Evolutionary conservation across 2,797 vertebrate genomes (phyloP).

Genomic region (Gobio occitaniae): DNA sequence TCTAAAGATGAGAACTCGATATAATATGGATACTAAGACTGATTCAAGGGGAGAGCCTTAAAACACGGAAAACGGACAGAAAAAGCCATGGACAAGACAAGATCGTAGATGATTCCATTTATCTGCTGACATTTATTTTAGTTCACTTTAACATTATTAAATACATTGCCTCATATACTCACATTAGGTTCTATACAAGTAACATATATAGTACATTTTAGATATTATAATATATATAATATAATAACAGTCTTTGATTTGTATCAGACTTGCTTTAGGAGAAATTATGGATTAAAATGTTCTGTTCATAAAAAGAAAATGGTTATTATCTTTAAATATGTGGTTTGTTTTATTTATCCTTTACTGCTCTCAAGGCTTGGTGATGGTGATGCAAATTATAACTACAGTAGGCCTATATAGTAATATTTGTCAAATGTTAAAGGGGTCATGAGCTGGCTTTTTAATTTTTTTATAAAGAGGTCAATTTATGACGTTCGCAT

Average conservation of each 20-base stretch:
- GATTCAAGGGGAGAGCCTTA: not conserved
- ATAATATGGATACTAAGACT: conserved; percentile 8
- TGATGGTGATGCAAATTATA: not conserved
- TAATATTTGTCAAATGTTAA: not conserved
- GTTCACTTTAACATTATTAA: not conserved
- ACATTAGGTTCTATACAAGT: not conserved
- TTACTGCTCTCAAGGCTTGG: not conserved
- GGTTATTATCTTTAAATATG: not conserved
- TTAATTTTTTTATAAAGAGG: too few relatives aligned
- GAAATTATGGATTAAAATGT: not conserved
- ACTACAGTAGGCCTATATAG: not conserved
- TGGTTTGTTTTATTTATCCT: not conserved
- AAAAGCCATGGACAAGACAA: not conserved
- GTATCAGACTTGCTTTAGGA: not conserved
- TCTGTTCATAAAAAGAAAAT: not conserved
- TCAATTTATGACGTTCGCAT: too few relatives aligned
- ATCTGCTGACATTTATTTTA: not conserved
- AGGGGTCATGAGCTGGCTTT: too few relatives aligned
- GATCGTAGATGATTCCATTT: not conserved
- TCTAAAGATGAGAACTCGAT: not conserved
- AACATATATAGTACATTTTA: not conserved
- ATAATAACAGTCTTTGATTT: not conserved
- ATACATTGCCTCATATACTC: not conserved
- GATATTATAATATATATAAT: not conserved
- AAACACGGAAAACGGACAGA: not conserved